A percentile compares a stretch with the other conserved stretches of the same genome.
These are phyloP conservation scores for Rhinogobio ventralis DNA, from an alignment of 2,797 vertebrate genomes.

Conservation along the genomic window DNA sequence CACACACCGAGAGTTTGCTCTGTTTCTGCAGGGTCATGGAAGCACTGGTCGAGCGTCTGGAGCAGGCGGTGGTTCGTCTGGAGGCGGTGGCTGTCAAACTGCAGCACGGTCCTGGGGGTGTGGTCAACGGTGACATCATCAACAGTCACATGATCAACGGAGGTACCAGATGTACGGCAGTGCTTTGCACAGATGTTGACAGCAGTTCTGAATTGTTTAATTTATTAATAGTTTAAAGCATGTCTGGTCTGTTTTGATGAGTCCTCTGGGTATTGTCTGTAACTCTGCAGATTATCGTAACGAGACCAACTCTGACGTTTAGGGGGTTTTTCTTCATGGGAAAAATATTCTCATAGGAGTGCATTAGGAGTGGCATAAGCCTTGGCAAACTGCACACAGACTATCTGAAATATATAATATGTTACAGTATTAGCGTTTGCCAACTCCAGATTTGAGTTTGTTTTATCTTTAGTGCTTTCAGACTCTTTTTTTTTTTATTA, in stretches of 20 bases:
- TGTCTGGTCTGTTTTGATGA: conserved; percentile 4
- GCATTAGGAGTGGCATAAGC: conserved; percentile 14
- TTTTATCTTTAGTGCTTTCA: background rate
- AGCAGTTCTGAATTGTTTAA: background rate
- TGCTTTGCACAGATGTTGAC: background rate
- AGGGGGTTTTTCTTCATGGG: conserved; percentile 33
- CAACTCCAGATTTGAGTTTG: background rate
- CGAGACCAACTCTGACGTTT: conserved; percentile 29
- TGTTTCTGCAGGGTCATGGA: conserved; percentile 73
- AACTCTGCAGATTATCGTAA: background rate
- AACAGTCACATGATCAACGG: conserved; percentile 85
- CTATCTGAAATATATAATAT: background rate
- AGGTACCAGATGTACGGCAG: conserved; percentile 81
- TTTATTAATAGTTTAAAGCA: background rate
- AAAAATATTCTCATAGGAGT: conserved; percentile 27
- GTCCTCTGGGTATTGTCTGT: conserved; percentile 6
- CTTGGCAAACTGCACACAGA: background rate
- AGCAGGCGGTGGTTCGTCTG: conserved; percentile 88
- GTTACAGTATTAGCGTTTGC: background rate
- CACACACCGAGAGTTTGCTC: background rate
- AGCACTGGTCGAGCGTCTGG: conserved; percentile 89
- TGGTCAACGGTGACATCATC: conserved; percentile 78
- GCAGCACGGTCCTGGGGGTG: conserved; percentile 66
- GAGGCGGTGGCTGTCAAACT: conserved; percentile 83
- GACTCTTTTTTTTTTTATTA: background rate